Base-by-base conservation (phyloP, 2,888 invertebrate species). In the Ectemnius cavifrons region DNA sequence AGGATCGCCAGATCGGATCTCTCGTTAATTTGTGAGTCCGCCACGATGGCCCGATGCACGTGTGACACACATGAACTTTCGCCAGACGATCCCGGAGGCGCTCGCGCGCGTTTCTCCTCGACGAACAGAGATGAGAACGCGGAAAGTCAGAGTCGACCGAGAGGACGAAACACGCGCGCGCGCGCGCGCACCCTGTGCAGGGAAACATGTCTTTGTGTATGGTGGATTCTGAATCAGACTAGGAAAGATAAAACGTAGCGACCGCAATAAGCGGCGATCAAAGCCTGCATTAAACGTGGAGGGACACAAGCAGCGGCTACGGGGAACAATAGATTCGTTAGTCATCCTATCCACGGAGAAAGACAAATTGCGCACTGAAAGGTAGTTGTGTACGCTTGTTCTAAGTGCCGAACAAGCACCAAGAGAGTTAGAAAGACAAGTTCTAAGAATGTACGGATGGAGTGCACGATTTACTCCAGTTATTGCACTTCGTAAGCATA, bases 1-100 rank as follows among this genome's bases (percentile, higher is more conserved):
- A 23, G 11, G 46, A 64, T 62, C 56, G 16, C 52, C 52, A 16
- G 16, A 52, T 52, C 52, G 52, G n/a, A 52, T 16, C 14, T 52
- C 57, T 61, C 14, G n/a, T 66, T 77, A 68, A 73, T 73, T 61
- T 56, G 63, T 57, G 49, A 68, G 73, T 14, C 71, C 46, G 68
- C 49, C 28, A 20, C 18, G 63, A 45, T 57, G 28, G 18, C 28
- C 5, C 49, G 64, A 75, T 52, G 57, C 67, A 69, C 20, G 63
- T 66, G 52, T 61, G 46, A 27, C 1, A 46, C 57, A 46, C 18
- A 46, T 67, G 65, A 62, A 59, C 45, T 18, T 60, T 16, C 28
- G 37, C 37, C 37, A 37, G 37, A 8, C 37, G 37, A 37, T 11
- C 37, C 37, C 37, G 37, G 37, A 6, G 37, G 37, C 37, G 37